Base-by-base conservation (phyloP, 2,113 vertebrate species). In the Ranitomeya imitator region DNA sequence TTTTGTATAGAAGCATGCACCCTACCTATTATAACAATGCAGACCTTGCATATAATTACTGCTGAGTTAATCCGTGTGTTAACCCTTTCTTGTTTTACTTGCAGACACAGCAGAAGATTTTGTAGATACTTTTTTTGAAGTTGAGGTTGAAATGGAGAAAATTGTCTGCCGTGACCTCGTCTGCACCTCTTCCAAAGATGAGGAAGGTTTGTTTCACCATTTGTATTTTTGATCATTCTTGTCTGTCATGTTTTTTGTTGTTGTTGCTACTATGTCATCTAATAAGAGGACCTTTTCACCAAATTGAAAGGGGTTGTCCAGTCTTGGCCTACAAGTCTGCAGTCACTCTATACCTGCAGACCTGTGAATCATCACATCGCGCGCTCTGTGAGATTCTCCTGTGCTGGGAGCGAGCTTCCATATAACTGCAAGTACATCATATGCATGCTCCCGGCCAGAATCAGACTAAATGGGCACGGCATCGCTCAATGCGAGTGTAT, bases 91-190 rank as follows among this genome's bases (percentile, higher is more conserved):
- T 37, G 85, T 92, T 90, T 60, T 91, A 90, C 92, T 18, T 90
- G 0, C 65, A 94, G 97, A 97, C 85, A 93, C 95, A 89, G 95
- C 96, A 13, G 98, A 99, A 89, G 97, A 99, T 91, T 94, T 99
- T 93, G 93, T 99, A 91, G 96, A 99, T 91, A 97, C 96, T 10
- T 99, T 99, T 93, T 99, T 99, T 93, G 97, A 99, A 93, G 97
- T 98, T 59, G 98, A 99, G 95, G 97, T 99, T 93, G 98, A 99
- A 95, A 96, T 99, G 97, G 98, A 99, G 91, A 97, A 97, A 93
- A 96, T 96, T n/a, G 95, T 99, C 92, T 99, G 98, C 93, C 96
- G 97, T 92, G 98, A 99, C 84, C 93, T 99, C 37, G 96, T 99
- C 90, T 99, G 98, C 93, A 99, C 96, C 90, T 98, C 98, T 91